These are phyloP conservation scores for Athene noctua DNA, from an alignment of 2,113 vertebrate species.

Conservation along the genomic window DNA sequence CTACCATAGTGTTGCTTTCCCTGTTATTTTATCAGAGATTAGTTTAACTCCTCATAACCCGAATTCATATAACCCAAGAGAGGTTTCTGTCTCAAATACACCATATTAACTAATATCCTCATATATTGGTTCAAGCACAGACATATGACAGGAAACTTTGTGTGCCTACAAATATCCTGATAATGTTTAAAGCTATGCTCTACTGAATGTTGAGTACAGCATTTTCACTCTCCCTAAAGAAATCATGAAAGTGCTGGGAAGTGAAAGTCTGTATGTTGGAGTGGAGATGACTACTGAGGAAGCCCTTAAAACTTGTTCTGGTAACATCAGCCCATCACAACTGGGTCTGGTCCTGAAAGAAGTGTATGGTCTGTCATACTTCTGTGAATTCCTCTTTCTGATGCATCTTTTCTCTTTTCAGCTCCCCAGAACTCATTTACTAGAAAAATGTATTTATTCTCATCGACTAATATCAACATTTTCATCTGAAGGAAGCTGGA, in stretches of 20 bases:
- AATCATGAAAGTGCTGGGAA: not conserved
- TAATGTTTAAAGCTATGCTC: not conserved
- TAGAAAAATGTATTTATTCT: not conserved
- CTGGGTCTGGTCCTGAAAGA: not conserved
- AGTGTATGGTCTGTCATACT: not conserved
- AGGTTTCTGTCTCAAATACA: not conserved
- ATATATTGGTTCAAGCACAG: not conserved
- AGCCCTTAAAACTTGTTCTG: not conserved
- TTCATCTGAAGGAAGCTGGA: not conserved
- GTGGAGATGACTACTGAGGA: not conserved
- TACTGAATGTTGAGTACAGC: not conserved
- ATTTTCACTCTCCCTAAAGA: not conserved
- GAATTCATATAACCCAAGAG: not conserved
- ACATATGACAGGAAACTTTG: not conserved
- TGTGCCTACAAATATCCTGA: not conserved
- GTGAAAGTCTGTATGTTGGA: not conserved
- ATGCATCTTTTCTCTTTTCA: not conserved
- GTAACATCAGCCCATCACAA: not conserved
- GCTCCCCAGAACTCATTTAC: not conserved
- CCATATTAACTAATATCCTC: not conserved
- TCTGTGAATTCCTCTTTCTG: not conserved
- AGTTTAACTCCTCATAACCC: not conserved
- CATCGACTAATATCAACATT: not conserved
- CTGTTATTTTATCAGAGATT: not conserved
- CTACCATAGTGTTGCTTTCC: not conserved